Base-by-base conservation (phyloP, 2,888 invertebrate species). In the Ennomos erosarius region DNA sequence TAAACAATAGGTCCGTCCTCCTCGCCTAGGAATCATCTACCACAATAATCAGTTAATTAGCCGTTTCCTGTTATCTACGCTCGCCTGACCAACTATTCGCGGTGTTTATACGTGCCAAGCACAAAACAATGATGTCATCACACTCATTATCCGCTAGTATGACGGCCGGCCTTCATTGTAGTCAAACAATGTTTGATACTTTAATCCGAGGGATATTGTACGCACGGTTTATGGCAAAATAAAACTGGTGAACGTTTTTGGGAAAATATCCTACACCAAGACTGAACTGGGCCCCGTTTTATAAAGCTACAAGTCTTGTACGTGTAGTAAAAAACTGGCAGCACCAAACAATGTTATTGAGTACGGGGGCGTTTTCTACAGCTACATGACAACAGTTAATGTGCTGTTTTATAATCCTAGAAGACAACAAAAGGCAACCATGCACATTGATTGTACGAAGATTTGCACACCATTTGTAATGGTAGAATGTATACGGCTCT, bases 91-190 rank as follows among this genome's bases (percentile, higher is more conserved):
- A 50, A 55, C n/a, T n/a, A n/a, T 60, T 44, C 16, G 40, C 39
- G 52, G 38, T 54, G 55, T 55, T 60, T 46, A 39, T 55, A 26
- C 26, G 38, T 16, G 47, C 47, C 47, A 46, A 47, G 59, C 51
- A 51, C 47, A 51, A 50, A 55, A 59, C 55, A 60, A 47, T 60
- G 59, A 60, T 60, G 59, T 60, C 59, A 60, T 60, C 54, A 49
- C 35, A 16, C 36, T 60, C 59, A 60, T 60, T 59, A 49, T 39
- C 39, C 36, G 16, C 38, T 35, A 16, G 33, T 12, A 11, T 44
- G 48, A 45, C 13, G 6, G 44, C 6, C 46, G 59, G 46, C 59
- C 59, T 60, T 60, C 59, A 33, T 38, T 36, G 12, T 43, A 51
- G 12, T 47, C 51, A 55, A 60, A 60, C 59, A 60, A 55, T 60